phyloP scores from a whole-genome alignment of 2,797 vertebrate species.

The Hydrocynus forskahlii region DNA sequence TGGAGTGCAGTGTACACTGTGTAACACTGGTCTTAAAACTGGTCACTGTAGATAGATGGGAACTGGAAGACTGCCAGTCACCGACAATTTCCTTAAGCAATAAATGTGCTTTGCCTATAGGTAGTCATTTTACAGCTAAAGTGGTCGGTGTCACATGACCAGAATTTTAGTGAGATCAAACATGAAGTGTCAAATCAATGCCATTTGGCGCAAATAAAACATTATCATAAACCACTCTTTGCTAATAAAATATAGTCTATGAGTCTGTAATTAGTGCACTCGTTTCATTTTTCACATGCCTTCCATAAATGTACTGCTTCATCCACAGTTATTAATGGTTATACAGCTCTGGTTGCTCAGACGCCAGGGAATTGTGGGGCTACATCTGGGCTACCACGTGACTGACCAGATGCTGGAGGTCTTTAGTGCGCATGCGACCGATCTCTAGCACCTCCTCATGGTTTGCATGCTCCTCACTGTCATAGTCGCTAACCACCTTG shows the following conservation, averaged over 20 bases:
- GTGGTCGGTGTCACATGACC: not conserved
- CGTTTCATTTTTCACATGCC: not conserved
- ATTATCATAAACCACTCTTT: constrained; percentile 7
- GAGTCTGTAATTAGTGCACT: constrained; percentile 7
- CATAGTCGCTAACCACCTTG: constrained; percentile 79
- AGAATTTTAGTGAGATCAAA: not conserved
- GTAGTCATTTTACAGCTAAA: not conserved
- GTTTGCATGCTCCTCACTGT: constrained; percentile 71
- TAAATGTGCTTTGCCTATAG: not conserved
- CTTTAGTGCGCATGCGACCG: constrained; percentile 62
- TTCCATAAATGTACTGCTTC: not conserved
- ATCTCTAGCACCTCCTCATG: constrained; percentile 81
- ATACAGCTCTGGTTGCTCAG: not conserved
- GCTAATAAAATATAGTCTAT: not conserved
- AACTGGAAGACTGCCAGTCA: constrained; percentile 9
- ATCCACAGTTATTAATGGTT: not conserved
- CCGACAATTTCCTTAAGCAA: not conserved
- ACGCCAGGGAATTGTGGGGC: not conserved
- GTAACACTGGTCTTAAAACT: not conserved
- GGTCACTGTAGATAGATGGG: not conserved
- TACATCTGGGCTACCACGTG: constrained; percentile 68
- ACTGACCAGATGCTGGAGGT: constrained; percentile 75
- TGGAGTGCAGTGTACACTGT: not conserved
- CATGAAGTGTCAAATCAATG: constrained; percentile 18
- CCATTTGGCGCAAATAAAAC: not conserved